Evolutionary conservation across 1,140 invertebrate genomes (phyloP).

Genomic region (Drosophila parvula): DNA sequence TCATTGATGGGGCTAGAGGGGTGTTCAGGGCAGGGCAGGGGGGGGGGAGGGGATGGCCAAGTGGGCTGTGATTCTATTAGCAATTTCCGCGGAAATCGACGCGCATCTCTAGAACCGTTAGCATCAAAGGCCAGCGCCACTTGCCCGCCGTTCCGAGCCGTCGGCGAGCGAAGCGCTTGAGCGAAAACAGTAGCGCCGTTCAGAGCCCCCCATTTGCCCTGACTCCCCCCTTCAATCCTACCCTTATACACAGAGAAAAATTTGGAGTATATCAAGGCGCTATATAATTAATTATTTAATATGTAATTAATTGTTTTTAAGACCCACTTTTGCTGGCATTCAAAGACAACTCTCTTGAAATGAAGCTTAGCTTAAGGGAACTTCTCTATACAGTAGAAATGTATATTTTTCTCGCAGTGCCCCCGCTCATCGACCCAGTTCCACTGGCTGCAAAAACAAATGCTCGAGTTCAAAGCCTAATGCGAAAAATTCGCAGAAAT

Average conservation of each 20-base stretch:
- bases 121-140: slow-evolving; percentile 78
- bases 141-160: slow-evolving; percentile 73
- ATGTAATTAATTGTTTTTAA: not conserved
- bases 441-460: slow-evolving; percentile 61
- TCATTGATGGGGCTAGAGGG: not conserved
- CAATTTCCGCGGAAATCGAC: slow-evolving; percentile 74
- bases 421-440: slow-evolving; percentile 40
- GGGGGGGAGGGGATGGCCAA: no score
- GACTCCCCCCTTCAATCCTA: slow-evolving; percentile 6
- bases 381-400: not conserved
- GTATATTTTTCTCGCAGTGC: slow-evolving; percentile 5
- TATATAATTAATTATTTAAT: not conserved
- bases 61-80: slow-evolving; percentile 74
- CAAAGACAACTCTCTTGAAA: not conserved
- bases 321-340: accelerated
- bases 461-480: slow-evolving; percentile 80
- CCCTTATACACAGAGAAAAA: slow-evolving; percentile 11
- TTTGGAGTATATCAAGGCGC: not conserved
- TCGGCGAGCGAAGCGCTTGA: slow-evolving; percentile 67
- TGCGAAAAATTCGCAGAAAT: slow-evolving; percentile 82
- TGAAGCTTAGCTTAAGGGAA: no score
- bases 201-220: not conserved
- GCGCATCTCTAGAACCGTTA: slow-evolving; percentile 75
- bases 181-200: slow-evolving; percentile 77
- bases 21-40: no score